Evolutionary conservation across 2,113 vertebrate species (phyloP), one percentile per base, ranked within the genome.

Genomic region (Blennius ocellaris): DNA sequence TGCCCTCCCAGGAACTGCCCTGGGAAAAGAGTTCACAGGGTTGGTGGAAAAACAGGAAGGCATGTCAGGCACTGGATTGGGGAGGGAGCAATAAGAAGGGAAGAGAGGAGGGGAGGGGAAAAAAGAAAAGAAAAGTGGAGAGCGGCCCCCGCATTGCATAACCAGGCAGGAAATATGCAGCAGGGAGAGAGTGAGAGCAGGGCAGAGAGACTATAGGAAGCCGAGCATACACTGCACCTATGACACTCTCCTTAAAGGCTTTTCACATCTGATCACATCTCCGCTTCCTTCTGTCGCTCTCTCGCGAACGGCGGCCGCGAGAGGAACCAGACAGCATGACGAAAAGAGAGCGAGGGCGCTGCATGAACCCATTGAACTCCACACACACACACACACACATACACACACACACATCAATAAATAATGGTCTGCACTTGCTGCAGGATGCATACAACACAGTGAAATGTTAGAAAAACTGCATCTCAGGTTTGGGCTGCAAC

Each of bases 41-140:
- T 89, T 85, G 85, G 53, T 90, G 86, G 87, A 89, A 88, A 89
- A 86, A 89, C 91, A 89, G 87, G 90, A 88, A 90, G 84, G 76
- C 73, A 80, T 80, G 81, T 82, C 78, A 86, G 58, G 74, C 82
- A 79, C 70, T 70, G 73, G 73, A 86, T 57, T 82, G 73, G 74
- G 72, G 72, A 86, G 83, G 83, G 79, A 17, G 76, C 57, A 67
- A 65, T 45, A 45, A 39, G 43, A 61, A 53, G 76, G 62, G 21
- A 30, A 30, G 21, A 30, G 21, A 60, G 50, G 43, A 30, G 56
- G 8, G n/a, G 9, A 4, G 11, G 37, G 7, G n/a, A n/a, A 16
- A 44, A 21, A 48, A n/a, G n/a, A 48, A 48, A 9, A 36, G 63
- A 74, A 82, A 67, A 62, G 53, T 51, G 85, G 57, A 37, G 58